Conservation (phyloP, 2,797 vertebrate genomes). For the Balearica regulorum region DNA sequence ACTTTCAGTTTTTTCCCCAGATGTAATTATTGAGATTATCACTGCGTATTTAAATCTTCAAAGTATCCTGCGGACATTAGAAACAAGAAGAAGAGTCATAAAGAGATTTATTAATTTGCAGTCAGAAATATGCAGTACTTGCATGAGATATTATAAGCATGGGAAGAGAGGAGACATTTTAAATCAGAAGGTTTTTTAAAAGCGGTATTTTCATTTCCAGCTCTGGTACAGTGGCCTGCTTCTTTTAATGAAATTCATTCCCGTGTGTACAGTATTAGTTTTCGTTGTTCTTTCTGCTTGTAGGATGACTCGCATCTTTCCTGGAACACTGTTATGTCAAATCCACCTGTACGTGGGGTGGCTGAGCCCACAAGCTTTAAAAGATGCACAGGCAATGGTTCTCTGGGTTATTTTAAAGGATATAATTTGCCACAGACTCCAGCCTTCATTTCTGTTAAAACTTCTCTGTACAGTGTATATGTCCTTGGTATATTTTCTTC, state of each 20-base stretch:
- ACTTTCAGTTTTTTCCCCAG: not conserved
- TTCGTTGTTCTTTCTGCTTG: not conserved
- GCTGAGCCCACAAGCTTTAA: not conserved
- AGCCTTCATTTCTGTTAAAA: not conserved
- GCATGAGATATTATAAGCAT: rapidly evolving
- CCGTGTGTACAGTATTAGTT: not conserved
- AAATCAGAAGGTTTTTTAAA: not conserved
- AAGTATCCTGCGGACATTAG: not conserved
- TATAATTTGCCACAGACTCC: not conserved
- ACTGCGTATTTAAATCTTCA: not conserved
- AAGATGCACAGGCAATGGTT: not conserved
- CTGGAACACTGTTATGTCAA: not conserved
- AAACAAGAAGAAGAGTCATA: not conserved
- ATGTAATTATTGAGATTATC: not conserved
- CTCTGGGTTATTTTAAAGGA: not conserved
- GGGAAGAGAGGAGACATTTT: not conserved
- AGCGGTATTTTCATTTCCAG: not conserved
- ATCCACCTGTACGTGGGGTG: not conserved
- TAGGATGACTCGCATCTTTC: not conserved
- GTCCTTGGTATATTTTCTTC: not conserved
- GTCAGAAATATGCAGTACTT: not conserved
- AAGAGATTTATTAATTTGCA: not conserved
- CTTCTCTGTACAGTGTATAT: conserved; percentile 55
- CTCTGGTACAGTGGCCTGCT: not conserved
- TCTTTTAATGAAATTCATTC: not conserved